Evolutionary conservation across 2,888 invertebrate genomes (phyloP), one percentile per base, ranked within the genome.

Genomic region (Athripsodes cinereus): DNA sequence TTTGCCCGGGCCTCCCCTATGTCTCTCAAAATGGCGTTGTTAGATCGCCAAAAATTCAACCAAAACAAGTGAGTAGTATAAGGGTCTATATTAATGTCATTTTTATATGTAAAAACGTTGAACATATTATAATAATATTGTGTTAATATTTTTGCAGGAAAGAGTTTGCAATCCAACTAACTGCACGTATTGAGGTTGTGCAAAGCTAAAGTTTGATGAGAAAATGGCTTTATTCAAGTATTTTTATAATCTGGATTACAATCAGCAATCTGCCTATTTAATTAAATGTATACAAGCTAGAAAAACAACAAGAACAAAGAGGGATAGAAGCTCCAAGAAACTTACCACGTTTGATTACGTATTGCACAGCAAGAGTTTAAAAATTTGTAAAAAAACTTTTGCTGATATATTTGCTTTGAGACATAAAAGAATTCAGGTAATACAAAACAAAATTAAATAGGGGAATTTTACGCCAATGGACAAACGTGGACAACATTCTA

Each of bases 291-390:
- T 44, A 5, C 44, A 44, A 13, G 44, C n/a, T 44, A 44, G 44
- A 44, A 44, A 44, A 44, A 5, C 44, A 44, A 44, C 44, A 44
- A 44, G 44, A 44, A 44, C 44, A 44, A 44, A 44, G 44, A 44
- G 44, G 44, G 44, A 44, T 44, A 13, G 44, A 44, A 44, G 44
- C 44, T 44, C 44, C 6, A 44, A 13, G 44, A 44, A 44, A 44
- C 13, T 44, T 44, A 44, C 6, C 44, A 44, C 6, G 44, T 44
- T 44, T 44, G 44, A 44, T 44, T 44, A 44, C 44, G 44, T 3
- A 44, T 44, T 44, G 44, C 44, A 44, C 44, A 44, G 44, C 44
- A 44, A 13, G 3, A 44, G 18, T 44, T 44, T 44, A 44, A 44
- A 13, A 44, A 44, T 44, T 44, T 44, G 44, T 44, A 44, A 44